Evolutionary conservation across 1,140 invertebrate genomes (phyloP).

Genomic region (Drosophila triauraria): DNA sequence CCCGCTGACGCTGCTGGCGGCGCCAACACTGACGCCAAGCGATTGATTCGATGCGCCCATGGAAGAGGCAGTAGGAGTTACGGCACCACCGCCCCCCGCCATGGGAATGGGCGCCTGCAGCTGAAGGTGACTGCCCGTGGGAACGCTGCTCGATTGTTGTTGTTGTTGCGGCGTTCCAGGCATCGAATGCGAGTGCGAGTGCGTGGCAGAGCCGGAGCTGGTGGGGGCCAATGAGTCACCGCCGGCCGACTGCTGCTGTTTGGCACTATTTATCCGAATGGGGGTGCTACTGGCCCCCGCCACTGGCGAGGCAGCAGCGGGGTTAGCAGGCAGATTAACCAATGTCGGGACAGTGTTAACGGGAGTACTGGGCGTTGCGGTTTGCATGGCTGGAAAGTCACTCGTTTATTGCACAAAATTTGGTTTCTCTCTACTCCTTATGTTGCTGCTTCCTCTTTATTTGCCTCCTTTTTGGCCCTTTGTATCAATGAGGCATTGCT

Average conservation of each 20-base stretch:
- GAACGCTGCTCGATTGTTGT: conserved; percentile 74
- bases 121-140: conserved; percentile 66
- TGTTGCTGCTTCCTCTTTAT: conserved; percentile 6
- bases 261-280: conserved; percentile 75
- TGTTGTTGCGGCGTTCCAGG: conserved; percentile 57
- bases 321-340: conserved; percentile 22
- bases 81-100: conserved; percentile 23
- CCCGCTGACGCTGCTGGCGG: conserved; percentile 64
- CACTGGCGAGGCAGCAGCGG: conserved; percentile 6
- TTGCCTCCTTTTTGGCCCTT: conserved; percentile 20
- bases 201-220: conserved; percentile 15
- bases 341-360: conserved; percentile 21
- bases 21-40: conserved; percentile 64
- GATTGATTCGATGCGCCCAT: conserved; percentile 80
- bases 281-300: conserved; percentile 46
- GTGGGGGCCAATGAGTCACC: conserved; percentile 55
- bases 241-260: conserved; percentile 55
- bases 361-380: conserved; percentile 23
- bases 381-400: conserved; percentile 41
- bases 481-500: conserved; percentile 66
- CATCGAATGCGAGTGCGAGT: conserved; percentile 63
- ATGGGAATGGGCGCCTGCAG: conserved; percentile 46
- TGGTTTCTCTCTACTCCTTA: not conserved
- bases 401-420: conserved; percentile 15
- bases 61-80: conserved; percentile 46